Evolutionary conservation across 2,888 invertebrate species (phyloP).

Genomic region (Drosophila neutralis): DNA sequence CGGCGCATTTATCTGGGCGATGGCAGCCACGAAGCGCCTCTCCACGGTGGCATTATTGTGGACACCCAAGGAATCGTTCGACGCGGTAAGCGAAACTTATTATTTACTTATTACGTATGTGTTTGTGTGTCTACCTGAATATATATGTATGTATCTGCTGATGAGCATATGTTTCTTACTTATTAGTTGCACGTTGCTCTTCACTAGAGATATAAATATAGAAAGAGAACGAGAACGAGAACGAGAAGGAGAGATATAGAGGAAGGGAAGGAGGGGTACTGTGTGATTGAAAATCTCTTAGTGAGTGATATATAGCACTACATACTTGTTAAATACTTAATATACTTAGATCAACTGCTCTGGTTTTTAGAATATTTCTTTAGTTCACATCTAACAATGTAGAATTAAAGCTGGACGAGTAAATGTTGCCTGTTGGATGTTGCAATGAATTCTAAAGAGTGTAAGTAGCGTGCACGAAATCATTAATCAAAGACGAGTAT

Average conservation of each 20-base stretch:
- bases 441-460: not conserved
- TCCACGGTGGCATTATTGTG: slow-evolving; percentile 87
- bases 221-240: not conserved
- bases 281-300: not conserved
- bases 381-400: not conserved
- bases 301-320: not conserved
- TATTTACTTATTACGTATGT: not conserved
- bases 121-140: not conserved
- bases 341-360: not conserved
- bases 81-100: slow-evolving; percentile 36
- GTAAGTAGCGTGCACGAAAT: not conserved
- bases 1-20: slow-evolving; percentile 86
- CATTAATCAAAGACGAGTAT: not conserved
- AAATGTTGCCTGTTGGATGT: not conserved
- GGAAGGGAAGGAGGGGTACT: not conserved
- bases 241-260: not conserved
- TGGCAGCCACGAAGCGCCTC: slow-evolving; percentile 82
- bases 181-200: slow-evolving; percentile 13
- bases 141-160: not conserved
- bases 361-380: not conserved
- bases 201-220: slow-evolving; percentile 2
- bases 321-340: not conserved
- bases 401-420: too few relatives aligned
- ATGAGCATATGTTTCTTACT: slow-evolving; percentile 10
- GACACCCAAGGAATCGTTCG: slow-evolving; percentile 86